Base-by-base conservation (phyloP, 2,888 invertebrate species). In the Calameuta filiformis region DNA sequence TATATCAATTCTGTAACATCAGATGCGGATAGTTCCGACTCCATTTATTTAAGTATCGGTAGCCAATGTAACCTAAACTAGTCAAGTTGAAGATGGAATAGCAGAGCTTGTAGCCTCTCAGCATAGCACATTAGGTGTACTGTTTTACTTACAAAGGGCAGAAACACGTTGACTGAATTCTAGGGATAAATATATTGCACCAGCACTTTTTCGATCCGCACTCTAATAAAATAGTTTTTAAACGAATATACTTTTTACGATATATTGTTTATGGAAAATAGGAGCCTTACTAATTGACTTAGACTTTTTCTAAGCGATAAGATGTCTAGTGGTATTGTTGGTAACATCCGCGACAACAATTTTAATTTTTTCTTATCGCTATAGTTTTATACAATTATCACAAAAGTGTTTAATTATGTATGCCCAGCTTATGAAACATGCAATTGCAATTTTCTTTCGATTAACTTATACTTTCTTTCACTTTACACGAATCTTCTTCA, bases 131-230 rank as follows among this genome's bases (percentile, higher is more conserved):
- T 30, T 71, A 71, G 71, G 71, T 23, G 9, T 12, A 30, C 23
- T 33, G 30, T 71, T 31, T 71, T 71, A 71, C 12, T 71, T 56
- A 23, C 56, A n/a, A 34, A n/a, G 23, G 23, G 23, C 74, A 76
- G 74, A 78, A 81, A 77, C 81, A 87, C 84, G 90, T 90, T 90
- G 90, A 90, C 90, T 90, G 90, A 90, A 90, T 90, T 88, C 90
- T 90, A 90, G 90, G 90, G 90, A 90, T 89, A 90, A 75, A 87
- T 86, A 86, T 80, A 88, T 82, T 89, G 89, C 90, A 90, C 90
- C 87, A 85, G 90, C 90, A 90, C 90, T 84, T 90, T 87, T 89
- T 90, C 89, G 85, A 89, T 85, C 85, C 82, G 90, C 90, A 90
- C 90, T 83, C 81, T 79, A 84, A 87, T 75, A 78, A 82, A 84